Evolutionary conservation across 2,113 vertebrate genomes (phyloP), one percentile per base, ranked within the genome.

Genomic region (Atlantisia rogersi): DNA sequence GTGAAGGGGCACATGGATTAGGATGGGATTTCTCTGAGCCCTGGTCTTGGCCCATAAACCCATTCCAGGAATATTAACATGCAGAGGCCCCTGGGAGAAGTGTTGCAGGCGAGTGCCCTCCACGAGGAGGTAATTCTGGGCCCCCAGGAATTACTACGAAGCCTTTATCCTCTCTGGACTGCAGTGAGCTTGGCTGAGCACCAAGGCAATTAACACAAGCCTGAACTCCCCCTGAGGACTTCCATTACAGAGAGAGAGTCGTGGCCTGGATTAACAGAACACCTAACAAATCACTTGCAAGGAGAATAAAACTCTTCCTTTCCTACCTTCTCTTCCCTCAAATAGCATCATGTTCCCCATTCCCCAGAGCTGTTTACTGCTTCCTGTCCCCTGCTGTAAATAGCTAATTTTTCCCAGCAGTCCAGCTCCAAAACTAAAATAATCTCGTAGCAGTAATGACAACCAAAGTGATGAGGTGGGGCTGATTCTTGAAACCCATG

Each of bases 191-290:
- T 93, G 88, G 86, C 62, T 3, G 0, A 75, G 55, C 42, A 62
- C 58, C 74, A 82, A 75, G 62, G 80, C 88, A 92, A 88, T 95
- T 93, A 95, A 68, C 77, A 78, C 10, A 64, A 84, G 48, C 58
- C 52, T 84, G 58, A 94, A 65, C 48, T 53, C 60, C 62, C 48
- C 65, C 19, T 64, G 48, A 88, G 76, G 55, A 82, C 37, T 92
- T 86, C 48, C 44, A 65, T 71, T 95, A 62, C 32, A 74, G 63
- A 39, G 26, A 64, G 18, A 26, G 35, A 88, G n/a, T 70, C 0
- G 0, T 56, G 77, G 26, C 64, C 79, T 90, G 80, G 60, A 56
- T 88, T 82, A 86, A 70, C 32, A 80, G 63, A 89, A 75, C 58
- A 65, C 1, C 0, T 70, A 81, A 77, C 31, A 50, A 77, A 83